Base-by-base conservation (phyloP, 1,140 invertebrate species). In the Asbolus verrucosus region DNA sequence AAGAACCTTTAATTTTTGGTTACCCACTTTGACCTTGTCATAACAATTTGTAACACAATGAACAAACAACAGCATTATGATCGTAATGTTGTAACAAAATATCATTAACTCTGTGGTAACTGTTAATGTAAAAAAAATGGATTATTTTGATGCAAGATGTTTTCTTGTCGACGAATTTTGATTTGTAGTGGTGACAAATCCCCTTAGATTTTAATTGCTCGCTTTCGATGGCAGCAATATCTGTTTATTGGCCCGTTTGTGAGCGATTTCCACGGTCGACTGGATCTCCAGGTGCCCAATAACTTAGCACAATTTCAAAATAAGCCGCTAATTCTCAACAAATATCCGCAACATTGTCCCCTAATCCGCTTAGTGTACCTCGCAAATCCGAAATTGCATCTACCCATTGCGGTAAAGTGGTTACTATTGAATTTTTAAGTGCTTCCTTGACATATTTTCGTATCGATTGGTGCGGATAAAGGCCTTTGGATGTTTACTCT, bases 341-440 rank as follows among this genome's bases (percentile, higher is more conserved):
- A 71, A 74, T 69, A 71, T 71, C 69, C 66, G 69, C 65, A 41
- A 66, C 69, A 73, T 73, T 73, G 72, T 73, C 59, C 61, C 21
- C 16, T 74, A 74, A 74, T 71, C 72, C 69, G 69, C 72, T 74
- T 71, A 74, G 43, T 63, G 36, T 38, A 39, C 62, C 36, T 18
- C 30, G 59, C 63, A 69, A 69, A 69, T 65, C 63, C 38, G 8
- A 62, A 72, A 72, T 72, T 72, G 70, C 70, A 30, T 70, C 8
- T 38, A 27, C 30, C n/a, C 62, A 65, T 66, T 69, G 43, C 46
- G 65, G 62, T 73, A 61, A 72, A 73, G 67, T 73, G 68, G 63
- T 73, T 59, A 15, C 30, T 41, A 70, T 73, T 67, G 46, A 66
- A 66, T 15, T 30, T 27, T 70, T 69, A 73, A 73, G 71, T 73